Evolutionary conservation across 2,113 vertebrate species (phyloP), one percentile per base, ranked within the genome.

Genomic region (Macroglossus sobrinus): DNA sequence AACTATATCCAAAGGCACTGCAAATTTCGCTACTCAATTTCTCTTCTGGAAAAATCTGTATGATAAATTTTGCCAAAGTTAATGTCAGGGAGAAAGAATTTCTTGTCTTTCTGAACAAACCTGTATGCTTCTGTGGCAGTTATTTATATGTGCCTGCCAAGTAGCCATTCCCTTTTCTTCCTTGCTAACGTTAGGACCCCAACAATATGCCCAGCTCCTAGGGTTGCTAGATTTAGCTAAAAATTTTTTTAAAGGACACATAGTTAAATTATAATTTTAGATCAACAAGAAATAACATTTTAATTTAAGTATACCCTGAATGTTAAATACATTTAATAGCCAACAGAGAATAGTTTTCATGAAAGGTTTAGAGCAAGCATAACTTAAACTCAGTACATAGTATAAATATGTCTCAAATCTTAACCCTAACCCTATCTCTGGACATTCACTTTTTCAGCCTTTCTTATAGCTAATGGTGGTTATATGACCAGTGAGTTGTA

Each of bases 191-290:
- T 80, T 84, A 89, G 28, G 91, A 47, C 3, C 15, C 30, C n/a
- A 19, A 82, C 7, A 93, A 64, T 75, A 71, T 50, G 16, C 76
- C 75, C 43, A 91, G 35, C 19, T 33, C 33, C n/a, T 35, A 90
- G 21, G 2, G 35, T 76, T 82, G 4, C 69, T 50, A 87, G 21
- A 38, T 78, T 75, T 47, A 89, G 57, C 13, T 14, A 30, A 72
- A 66, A 61, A 57, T 13, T 0, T 14, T 24, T 45, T 85, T 84
- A 43, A 85, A 74, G 61, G 7, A 64, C 13, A 90, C 15, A 21
- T 45, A 80, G 15, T 90, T 92, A 81, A 84, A 87, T 74, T 87
- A 87, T 90, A 88, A 79, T 55, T 94, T 92, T 45, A 94, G 40
- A 79, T 63, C 63, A 89, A 89, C 7, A 95, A 55, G 26, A 84